These are phyloP conservation scores for Acipenser transmontanus DNA, from an alignment of 2,797 vertebrate genomes.

Conservation along the genomic window DNA sequence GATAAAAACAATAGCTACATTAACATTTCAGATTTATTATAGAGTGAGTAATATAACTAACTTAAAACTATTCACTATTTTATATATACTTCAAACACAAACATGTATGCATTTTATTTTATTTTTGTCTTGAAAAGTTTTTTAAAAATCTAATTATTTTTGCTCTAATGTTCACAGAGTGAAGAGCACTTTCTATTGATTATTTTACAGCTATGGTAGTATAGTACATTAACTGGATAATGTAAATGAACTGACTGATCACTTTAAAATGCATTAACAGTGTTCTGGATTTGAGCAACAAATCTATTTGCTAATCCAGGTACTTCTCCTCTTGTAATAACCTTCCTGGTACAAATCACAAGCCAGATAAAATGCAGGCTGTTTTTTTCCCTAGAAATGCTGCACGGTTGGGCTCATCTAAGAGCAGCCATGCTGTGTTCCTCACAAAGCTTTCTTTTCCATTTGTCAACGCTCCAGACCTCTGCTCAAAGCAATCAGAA, in stretches of 20 bases:
- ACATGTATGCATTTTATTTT: neutral
- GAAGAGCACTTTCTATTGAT: constrained; percentile 12
- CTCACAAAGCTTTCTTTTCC: no score
- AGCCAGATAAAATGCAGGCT: no score
- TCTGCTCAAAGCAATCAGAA: no score
- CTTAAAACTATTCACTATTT: constrained; percentile 51
- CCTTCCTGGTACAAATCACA: no score
- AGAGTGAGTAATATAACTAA: constrained; percentile 59
- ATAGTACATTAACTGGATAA: neutral
- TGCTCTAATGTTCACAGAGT: neutral
- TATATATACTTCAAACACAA: constrained; percentile 10
- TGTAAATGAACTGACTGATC: constrained; percentile 20
- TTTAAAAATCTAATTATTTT: neutral
- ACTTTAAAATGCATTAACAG: constrained; percentile 3
- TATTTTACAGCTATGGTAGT: neutral
- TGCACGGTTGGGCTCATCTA: no score
- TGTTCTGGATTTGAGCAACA: no score
- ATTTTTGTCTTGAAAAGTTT: neutral
- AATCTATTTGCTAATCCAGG: no score
- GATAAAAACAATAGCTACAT: constrained; percentile 62
- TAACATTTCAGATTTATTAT: constrained; percentile 70
- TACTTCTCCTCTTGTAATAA: no score
- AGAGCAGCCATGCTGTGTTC: no score
- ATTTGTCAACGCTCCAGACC: no score
- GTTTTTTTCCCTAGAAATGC: no score